Evolutionary conservation across 2,888 invertebrate species (phyloP), one percentile per base, ranked within the genome.

Genomic region (Nycteola revayana): DNA sequence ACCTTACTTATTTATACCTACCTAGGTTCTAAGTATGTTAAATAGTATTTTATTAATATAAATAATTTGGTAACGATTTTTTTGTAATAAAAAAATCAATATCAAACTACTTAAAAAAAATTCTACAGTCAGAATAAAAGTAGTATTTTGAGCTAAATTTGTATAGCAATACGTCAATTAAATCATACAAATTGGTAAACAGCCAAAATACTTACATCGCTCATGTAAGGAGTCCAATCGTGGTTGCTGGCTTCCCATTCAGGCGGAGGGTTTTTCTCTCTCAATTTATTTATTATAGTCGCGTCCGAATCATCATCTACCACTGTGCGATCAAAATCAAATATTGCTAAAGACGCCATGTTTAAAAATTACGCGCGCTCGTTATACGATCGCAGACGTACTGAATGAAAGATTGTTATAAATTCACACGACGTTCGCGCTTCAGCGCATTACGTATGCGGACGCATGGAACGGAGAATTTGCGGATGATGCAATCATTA

Each of bases 161-260:
- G n/a, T n/a, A n/a, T n/a, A n/a, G n/a, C n/a, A n/a, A n/a, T n/a
- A n/a, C n/a, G n/a, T n/a, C n/a, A n/a, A n/a, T n/a, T n/a, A n/a
- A n/a, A n/a, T n/a, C n/a, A n/a, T n/a, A n/a, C n/a, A n/a, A n/a
- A n/a, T n/a, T n/a, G 14, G 14, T 14, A 14, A 14, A 14, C 14
- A 14, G 14, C 14, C 14, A 34, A 37, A 27, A 5, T 10, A 73
- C 86, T 85, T 57, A 86, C 88, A 60, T 84, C 76, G 40, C 79
- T 83, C 88, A 88, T 88, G 25, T 87, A 88, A 0, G 87, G 88
- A 0, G 86, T 87, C 88, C 88, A 88, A 41, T 88, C 86, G 7
- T 73, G 61, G 31, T 61, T 79, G 0, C 66, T 50, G 0, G 67
- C 50, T 25, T 88, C 85, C 80, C 81, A 86, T 36, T 85, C 85